These are phyloP conservation scores for Alfaro cultratus DNA, from an alignment of 2,797 vertebrate species.

Conservation along the genomic window DNA sequence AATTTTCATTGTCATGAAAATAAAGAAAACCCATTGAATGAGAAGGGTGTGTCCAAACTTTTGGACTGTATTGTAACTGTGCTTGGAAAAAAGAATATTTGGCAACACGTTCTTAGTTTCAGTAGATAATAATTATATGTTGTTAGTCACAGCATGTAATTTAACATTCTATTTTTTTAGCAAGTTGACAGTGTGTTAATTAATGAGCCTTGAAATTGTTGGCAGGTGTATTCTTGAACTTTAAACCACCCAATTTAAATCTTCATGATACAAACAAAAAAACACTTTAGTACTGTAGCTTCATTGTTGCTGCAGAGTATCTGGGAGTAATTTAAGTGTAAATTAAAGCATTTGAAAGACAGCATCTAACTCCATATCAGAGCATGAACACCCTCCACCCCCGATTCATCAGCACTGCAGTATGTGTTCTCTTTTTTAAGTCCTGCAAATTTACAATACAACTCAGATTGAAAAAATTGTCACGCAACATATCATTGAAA, in stretches of 20 bases:
- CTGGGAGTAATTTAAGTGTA: not conserved
- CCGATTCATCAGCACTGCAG: not conserved
- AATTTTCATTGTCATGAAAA: too few species aligned
- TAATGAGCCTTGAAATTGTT: not conserved
- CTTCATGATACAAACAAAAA: not conserved
- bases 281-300: not conserved
- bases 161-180: not conserved
- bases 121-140: not conserved
- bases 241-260: not conserved
- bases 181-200: not conserved
- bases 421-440: not conserved
- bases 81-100: not conserved
- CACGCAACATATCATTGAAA: slow-evolving; percentile 18
- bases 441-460: not conserved
- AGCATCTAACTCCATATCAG: not conserved
- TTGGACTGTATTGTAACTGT: too few species aligned
- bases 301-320: not conserved
- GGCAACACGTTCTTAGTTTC: not conserved
- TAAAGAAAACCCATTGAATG: too few species aligned
- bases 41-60: too few species aligned
- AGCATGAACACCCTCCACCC: not conserved
- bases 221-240: not conserved
- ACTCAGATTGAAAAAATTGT: not conserved
- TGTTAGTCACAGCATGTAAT: not conserved
- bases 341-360: not conserved